Conservation (phyloP, 2,888 invertebrate genomes). For the Stenodera caucasica region DNA sequence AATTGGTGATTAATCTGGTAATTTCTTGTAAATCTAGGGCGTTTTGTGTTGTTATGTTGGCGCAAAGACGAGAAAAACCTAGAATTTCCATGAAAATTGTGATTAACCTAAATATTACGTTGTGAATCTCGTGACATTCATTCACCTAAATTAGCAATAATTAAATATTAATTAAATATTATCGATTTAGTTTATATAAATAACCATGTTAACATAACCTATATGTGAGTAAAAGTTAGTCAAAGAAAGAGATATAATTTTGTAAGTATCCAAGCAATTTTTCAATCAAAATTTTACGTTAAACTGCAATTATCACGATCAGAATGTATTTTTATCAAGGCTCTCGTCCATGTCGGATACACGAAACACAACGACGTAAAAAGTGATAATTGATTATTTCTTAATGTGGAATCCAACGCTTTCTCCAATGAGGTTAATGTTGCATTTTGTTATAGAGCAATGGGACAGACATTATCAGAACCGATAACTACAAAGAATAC, state of each 20-base stretch:
- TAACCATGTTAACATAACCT: slow-evolving; percentile 16
- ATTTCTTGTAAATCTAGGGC: too few relatives aligned
- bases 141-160: background rate
- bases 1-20: too few relatives aligned
- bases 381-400: too few relatives aligned
- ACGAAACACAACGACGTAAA: background rate
- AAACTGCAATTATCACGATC: slow-evolving; percentile 11
- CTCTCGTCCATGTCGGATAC: background rate
- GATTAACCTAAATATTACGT: slow-evolving; percentile 34
- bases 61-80: background rate
- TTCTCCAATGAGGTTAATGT: background rate
- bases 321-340: slow-evolving; percentile 12
- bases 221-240: background rate
- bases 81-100: slow-evolving; percentile 8
- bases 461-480: slow-evolving; percentile 98
- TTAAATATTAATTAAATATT: slow-evolving; percentile 18
- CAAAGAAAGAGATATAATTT: background rate
- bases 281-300: slow-evolving; percentile 11
- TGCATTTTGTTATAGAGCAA: slow-evolving; percentile 51
- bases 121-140: slow-evolving; percentile 32
- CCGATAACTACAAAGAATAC: slow-evolving; percentile 91
- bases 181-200: slow-evolving; percentile 12
- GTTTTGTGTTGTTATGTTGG: slow-evolving; percentile 14
- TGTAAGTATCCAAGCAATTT: slow-evolving; percentile 22
- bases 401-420: too few relatives aligned